Evolutionary conservation across 2,797 vertebrate species (phyloP).

Genomic region (Hirundo rustica): DNA sequence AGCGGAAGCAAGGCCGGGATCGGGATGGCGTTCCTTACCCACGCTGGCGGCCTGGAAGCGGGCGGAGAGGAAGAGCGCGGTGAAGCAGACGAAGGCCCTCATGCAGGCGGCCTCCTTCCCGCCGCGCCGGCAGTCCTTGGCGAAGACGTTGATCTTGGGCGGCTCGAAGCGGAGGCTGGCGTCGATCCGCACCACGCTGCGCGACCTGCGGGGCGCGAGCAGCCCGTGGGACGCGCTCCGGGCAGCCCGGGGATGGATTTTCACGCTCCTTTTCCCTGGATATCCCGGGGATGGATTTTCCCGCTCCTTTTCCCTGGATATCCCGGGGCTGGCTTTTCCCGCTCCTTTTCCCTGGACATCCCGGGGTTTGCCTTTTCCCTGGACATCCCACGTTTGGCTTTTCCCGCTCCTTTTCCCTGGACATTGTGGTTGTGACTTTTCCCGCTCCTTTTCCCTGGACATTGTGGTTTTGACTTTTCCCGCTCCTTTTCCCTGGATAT

Average conservation of each 20-base stretch:
- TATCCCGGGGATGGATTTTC: no score
- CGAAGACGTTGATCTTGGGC: conserved; percentile 94
- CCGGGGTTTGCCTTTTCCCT: no score
- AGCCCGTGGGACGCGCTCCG: not conserved
- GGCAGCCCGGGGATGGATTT: not conserved
- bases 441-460: no score
- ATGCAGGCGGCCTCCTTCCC: conserved; percentile 96
- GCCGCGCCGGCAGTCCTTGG: conserved; percentile 90
- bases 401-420: no score
- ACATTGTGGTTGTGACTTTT: no score
- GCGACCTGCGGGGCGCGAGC: conserved; percentile 80
- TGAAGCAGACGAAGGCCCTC: conserved; percentile 91
- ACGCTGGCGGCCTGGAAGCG: conserved; percentile 81
- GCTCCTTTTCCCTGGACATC: no score
- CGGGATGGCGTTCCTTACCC: conserved; percentile 71
- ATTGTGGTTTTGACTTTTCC: no score
- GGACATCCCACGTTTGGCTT: no score
- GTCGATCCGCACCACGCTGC: conserved; percentile 87
- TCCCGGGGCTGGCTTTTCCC: no score
- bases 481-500: no score
- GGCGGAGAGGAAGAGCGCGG: conserved; percentile 84
- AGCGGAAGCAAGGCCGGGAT: rapidly evolving
- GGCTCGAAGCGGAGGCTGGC: conserved; percentile 89
- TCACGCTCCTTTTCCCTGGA: not conserved
- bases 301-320: no score